Conservation (phyloP, 2,797 vertebrate species). For the Semotilus atromaculatus region DNA sequence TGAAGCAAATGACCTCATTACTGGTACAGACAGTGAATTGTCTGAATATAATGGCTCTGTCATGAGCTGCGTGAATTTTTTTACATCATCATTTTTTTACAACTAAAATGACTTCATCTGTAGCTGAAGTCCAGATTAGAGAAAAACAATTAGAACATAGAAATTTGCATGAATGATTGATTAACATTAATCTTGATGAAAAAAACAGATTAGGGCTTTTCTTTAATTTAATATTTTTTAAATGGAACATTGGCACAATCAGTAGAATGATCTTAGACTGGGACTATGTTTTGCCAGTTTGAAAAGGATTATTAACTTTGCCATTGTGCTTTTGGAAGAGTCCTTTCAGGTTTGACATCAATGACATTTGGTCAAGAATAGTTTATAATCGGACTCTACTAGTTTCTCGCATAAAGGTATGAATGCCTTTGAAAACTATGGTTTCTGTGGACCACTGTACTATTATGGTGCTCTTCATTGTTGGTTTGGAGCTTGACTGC, state of each 20-base stretch:
- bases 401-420: not conserved
- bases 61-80: constrained; percentile 29
- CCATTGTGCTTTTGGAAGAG: not conserved
- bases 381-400: not conserved
- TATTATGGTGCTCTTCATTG: not conserved
- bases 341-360: not conserved
- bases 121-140: not conserved
- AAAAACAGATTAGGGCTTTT: not conserved
- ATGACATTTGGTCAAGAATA: not conserved
- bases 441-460: not conserved
- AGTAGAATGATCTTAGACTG: not conserved
- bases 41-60: constrained; percentile 46
- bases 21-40: constrained; percentile 47
- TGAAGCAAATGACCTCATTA: constrained; percentile 52
- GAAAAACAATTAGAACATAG: not conserved
- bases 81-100: not conserved
- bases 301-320: not conserved
- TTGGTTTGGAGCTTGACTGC: not conserved
- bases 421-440: not conserved
- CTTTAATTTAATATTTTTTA: not conserved
- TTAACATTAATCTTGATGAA: not conserved
- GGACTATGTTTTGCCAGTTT: not conserved
- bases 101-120: not conserved
- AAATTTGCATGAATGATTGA: not conserved
- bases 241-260: not conserved